Percentiles rank a stretch among this genome's conserved stretches.
phyloP scores from a whole-genome alignment of 2,797 vertebrate genomes.

The Fratercula arctica region DNA sequence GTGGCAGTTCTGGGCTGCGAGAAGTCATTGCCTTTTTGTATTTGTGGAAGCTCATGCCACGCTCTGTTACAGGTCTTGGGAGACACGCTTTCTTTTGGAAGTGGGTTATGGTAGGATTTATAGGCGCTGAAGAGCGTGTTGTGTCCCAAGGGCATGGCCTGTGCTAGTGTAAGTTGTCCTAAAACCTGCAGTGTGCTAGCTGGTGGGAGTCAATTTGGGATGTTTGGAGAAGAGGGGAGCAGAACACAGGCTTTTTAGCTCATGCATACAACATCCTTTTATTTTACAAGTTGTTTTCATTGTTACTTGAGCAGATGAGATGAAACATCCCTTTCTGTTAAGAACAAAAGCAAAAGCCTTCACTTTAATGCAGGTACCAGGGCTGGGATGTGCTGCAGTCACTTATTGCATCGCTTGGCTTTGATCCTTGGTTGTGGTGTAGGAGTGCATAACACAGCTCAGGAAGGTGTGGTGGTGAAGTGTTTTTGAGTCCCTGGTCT shows the following conservation, averaged over 20 bases:
- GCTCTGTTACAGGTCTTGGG: background rate
- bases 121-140: background rate
- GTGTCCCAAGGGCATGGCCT: background rate
- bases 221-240: background rate
- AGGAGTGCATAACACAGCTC: background rate
- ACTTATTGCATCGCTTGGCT: constrained; percentile 13
- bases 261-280: background rate
- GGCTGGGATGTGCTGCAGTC: background rate
- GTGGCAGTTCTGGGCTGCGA: background rate
- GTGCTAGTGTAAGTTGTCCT: background rate
- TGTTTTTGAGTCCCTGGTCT: background rate
- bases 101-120: background rate
- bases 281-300: background rate
- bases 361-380: background rate
- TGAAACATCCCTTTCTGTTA: constrained; percentile 8
- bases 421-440: constrained; percentile 25
- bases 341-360: constrained; percentile 25
- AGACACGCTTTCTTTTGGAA: background rate
- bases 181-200: background rate
- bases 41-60: background rate
- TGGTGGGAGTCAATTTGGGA: background rate
- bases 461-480: background rate
- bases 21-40: background rate
- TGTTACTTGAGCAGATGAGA: background rate
- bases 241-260: background rate